These are phyloP conservation scores for Hyalella azteca DNA, from an alignment of 2,888 invertebrate species.

Conservation along the genomic window DNA sequence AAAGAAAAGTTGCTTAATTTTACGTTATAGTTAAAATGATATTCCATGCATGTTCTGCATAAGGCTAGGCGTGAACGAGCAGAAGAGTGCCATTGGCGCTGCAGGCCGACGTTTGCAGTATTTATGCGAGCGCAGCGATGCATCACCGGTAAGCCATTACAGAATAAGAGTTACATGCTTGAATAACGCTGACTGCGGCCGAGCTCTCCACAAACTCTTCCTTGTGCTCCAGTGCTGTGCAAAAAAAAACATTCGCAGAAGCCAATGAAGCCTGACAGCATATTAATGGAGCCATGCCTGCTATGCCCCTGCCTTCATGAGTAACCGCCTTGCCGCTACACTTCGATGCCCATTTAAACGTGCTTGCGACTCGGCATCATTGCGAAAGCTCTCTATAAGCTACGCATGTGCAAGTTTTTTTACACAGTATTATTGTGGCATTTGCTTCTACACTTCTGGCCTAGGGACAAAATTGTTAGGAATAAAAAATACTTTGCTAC, in stretches of 20 bases:
- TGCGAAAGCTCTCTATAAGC: no score
- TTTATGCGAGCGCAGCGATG: conserved; percentile 18
- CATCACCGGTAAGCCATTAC: neutral
- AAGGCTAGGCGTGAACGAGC: neutral
- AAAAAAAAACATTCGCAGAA: conserved; percentile 10
- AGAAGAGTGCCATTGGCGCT: neutral
- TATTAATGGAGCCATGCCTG: conserved; percentile 2
- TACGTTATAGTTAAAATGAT: no score
- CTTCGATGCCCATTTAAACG: no score
- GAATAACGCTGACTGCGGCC: conserved; percentile 19
- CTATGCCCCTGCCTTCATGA: neutral
- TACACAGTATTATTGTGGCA: no score
- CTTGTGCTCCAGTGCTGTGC: neutral
- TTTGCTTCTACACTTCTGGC: no score
- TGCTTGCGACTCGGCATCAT: no score
- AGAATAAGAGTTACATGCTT: conserved; percentile 30
- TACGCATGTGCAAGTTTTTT: no score
- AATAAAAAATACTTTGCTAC: no score
- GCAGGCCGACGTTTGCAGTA: neutral
- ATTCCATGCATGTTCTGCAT: neutral
- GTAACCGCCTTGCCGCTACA: no score
- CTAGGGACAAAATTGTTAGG: no score
- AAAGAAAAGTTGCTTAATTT: no score
- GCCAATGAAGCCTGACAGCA: conserved; percentile 32
- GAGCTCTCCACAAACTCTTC: neutral